Conservation (phyloP, 2,888 invertebrate species). For the Spisula subtruncata region DNA sequence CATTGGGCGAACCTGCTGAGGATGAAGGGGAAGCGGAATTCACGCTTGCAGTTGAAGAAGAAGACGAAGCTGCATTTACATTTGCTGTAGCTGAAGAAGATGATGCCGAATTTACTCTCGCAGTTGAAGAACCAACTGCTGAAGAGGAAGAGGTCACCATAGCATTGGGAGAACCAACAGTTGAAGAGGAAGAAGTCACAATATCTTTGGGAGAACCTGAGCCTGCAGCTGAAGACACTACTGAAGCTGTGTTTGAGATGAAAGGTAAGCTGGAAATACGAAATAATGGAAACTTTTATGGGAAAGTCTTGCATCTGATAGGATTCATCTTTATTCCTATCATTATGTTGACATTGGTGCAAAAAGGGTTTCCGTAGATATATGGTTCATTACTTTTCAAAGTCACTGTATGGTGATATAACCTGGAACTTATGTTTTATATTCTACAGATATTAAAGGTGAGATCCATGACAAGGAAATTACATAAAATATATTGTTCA, state of each 20-base stretch:
- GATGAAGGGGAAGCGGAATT: not conserved
- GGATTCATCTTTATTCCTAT: too few relatives aligned
- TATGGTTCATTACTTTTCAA: too few relatives aligned
- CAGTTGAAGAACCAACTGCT: not conserved
- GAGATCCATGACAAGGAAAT: too few relatives aligned
- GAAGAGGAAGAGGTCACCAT: not conserved
- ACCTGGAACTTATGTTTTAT: too few relatives aligned
- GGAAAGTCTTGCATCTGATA: too few relatives aligned
- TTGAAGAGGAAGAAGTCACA: not conserved
- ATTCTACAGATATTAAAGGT: too few relatives aligned
- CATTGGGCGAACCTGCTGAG: not conserved
- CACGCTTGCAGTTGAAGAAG: not conserved
- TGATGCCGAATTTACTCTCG: not conserved
- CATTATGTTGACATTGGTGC: too few relatives aligned
- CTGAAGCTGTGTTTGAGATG: slow-evolving; percentile 3
- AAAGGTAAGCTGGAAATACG: not conserved
- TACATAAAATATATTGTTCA: too few relatives aligned
- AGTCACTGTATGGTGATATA: too few relatives aligned
- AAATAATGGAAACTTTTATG: too few relatives aligned
- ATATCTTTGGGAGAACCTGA: not conserved
- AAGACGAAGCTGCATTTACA: not conserved
- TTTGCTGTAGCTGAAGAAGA: not conserved
- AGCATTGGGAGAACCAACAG: not conserved
- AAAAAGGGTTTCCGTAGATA: too few relatives aligned
- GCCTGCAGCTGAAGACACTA: not conserved